These are phyloP conservation scores for Pandion haliaetus DNA, from an alignment of 2,113 vertebrate species.

Conservation along the genomic window DNA sequence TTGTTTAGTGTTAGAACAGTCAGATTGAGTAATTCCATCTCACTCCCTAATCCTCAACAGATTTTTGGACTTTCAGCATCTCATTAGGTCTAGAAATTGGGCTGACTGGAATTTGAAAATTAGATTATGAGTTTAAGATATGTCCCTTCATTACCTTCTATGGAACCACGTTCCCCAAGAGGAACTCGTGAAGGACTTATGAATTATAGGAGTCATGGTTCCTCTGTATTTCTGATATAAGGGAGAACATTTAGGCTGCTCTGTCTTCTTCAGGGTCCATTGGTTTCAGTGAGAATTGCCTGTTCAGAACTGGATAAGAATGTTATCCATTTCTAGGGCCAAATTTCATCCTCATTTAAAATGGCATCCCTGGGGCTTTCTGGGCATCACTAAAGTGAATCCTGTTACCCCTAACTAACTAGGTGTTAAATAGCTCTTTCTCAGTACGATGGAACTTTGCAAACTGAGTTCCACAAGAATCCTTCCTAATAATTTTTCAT, in stretches of 20 bases:
- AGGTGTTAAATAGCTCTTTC: neutral
- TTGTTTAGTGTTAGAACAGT: conserved; percentile 8
- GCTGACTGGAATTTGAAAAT: conserved; percentile 22
- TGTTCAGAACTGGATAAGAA: neutral
- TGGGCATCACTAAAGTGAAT: neutral
- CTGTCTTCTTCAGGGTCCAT: neutral
- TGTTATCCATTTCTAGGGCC: neutral
- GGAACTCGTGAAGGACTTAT: neutral
- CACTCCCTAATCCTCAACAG: conserved; percentile 30
- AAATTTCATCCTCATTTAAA: neutral
- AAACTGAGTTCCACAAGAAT: neutral
- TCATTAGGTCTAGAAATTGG: conserved; percentile 47
- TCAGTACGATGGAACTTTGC: neutral
- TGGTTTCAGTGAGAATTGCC: neutral
- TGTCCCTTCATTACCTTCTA: conserved; percentile 15
- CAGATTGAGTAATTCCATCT: conserved; percentile 31
- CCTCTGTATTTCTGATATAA: neutral
- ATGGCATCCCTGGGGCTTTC: neutral
- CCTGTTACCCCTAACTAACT: neutral
- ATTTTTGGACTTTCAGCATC: conserved; percentile 28
- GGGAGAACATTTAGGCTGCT: neutral
- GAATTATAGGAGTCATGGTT: neutral
- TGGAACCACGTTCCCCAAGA: conserved; percentile 14
- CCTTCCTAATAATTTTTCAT: neutral
- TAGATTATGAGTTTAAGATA: conserved; percentile 46